Evolutionary conservation across 2,797 vertebrate genomes (phyloP), one percentile per base, ranked within the genome.

Genomic region (Epinephelus malabaricus): DNA sequence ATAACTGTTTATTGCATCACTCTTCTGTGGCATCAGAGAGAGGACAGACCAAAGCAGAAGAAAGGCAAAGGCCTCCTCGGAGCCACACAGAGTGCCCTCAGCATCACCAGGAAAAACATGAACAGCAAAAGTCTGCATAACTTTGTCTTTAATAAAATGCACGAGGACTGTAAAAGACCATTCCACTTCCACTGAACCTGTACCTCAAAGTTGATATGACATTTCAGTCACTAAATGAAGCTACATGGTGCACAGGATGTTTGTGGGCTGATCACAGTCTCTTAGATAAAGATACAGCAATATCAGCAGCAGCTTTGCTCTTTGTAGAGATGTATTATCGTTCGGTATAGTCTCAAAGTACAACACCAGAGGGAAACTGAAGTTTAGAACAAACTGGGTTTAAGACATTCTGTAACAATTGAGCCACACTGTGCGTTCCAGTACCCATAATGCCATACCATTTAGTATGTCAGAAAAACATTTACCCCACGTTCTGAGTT

Each of bases 1-100:
- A 27, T 65, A 25, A 17, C 56, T 43, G 51, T 87, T 69, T 73
- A 62, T 69, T 87, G 18, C 30, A 25, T 59, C 25, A 45, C 14
- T 60, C 27, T 45, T 51, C 14, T 23, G 19, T 63, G 13, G 19
- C 58, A 73, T 47, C 51, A 2, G 38, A 30, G 8, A 19, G 5
- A 63, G 2, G 23, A 71, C 10, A 5, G 27, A 27, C 10, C 0
- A 3, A 53, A 67, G 61, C 10, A 47, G 18, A 45, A 56, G 43
- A 51, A 67, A 18, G 14, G 3, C 15, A 72, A 61, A 61, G 23
- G 12, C 12, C 50, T 69, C 19, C 5, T n/a, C 23, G 50, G 19
- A 60, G 18, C 25, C 38, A 67, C n/a, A 51, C 19, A 38, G 19
- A 19, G n/a, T 13, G 2, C 1, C 38, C 54, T 55, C n/a, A 68